Evolutionary conservation across 2,888 invertebrate species (phyloP), one percentile per base, ranked within the genome.

Genomic region (Heliconius hortense): DNA sequence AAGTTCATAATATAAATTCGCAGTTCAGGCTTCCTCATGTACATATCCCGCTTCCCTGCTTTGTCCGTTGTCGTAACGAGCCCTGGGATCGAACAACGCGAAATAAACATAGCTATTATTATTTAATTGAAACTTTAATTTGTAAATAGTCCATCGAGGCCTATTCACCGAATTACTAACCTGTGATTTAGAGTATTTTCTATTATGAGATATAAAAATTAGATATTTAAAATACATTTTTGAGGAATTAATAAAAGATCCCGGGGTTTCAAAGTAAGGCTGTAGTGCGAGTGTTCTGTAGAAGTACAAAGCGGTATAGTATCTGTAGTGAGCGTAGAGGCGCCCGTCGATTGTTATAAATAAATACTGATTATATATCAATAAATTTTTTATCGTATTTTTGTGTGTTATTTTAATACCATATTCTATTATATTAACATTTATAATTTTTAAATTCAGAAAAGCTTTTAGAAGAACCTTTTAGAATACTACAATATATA

Each of bases 331-430:
- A 73, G 72, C 26, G 78, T 82, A 82, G 84, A 85, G 82, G 80
- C 82, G 81, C 81, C 82, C 82, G 85, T 87, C 84, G 86, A 89
- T 92, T 93, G 93, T 93, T 93, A 91, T 89, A 88, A 89, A 91
- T 89, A 88, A 89, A 90, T 89, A 90, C 89, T 89, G 86, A 89
- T 87, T 86, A 92, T 91, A 92, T 92, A 93, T 93, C 91, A 93
- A 92, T 93, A 93, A 89, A 91, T 91, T 93, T 64, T 93, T 90
- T 92, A 92, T 90, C 88, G 86, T 91, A 91, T 90, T 88, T 71
- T 43, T 39, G 18, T 71, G 72, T 62, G 72, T 79, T 80, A 80
- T 80, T 82, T 74, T 59, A 53, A 24, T 18, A 18, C n/a, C 48
- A 48, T 48, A 48, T 18, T 48, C 18, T 48, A 18, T 18, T 5